Percentiles rank a stretch among this genome's conserved stretches.
These are phyloP conservation scores for Neosalanx taihuensis DNA, from an alignment of 2,797 vertebrate genomes.

Conservation along the genomic window DNA sequence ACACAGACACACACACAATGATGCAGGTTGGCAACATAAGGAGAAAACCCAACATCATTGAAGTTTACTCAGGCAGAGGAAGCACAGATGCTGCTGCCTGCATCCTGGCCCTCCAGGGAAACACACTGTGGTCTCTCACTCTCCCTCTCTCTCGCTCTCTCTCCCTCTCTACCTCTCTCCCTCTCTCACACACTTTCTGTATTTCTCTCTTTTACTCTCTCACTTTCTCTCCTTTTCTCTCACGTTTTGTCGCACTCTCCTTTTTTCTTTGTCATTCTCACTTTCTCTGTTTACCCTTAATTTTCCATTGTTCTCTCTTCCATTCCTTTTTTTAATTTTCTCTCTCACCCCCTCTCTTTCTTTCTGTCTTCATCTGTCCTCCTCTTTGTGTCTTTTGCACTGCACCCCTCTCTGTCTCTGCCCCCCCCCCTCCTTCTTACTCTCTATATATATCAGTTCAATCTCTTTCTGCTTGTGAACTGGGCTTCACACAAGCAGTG, in stretches of 20 bases:
- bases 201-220: too few relatives aligned
- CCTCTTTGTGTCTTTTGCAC: neutral
- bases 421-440: too few relatives aligned
- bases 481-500: neutral
- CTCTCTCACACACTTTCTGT: too few relatives aligned
- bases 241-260: too few relatives aligned
- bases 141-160: neutral
- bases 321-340: too few relatives aligned
- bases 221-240: too few relatives aligned
- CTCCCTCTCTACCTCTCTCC: neutral
- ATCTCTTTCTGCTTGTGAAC: neutral
- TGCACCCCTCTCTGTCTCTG: neutral
- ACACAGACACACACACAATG: neutral
- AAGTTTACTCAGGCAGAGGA: constrained; percentile 26
- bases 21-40: neutral
- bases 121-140: neutral
- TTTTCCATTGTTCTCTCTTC: too few relatives aligned
- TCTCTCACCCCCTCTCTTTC: neutral
- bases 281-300: too few relatives aligned
- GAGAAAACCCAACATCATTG: neutral
- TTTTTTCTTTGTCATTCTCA: too few relatives aligned
- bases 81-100: constrained; percentile 28
- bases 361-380: neutral
- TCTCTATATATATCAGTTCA: constrained; percentile 20
- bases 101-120: constrained; percentile 1